A percentile compares a stretch with the other conserved stretches of the same genome.
These are phyloP conservation scores for Panagrolaimus sp. DNA, from an alignment of 1,140 invertebrate species.

Conservation along the genomic window DNA sequence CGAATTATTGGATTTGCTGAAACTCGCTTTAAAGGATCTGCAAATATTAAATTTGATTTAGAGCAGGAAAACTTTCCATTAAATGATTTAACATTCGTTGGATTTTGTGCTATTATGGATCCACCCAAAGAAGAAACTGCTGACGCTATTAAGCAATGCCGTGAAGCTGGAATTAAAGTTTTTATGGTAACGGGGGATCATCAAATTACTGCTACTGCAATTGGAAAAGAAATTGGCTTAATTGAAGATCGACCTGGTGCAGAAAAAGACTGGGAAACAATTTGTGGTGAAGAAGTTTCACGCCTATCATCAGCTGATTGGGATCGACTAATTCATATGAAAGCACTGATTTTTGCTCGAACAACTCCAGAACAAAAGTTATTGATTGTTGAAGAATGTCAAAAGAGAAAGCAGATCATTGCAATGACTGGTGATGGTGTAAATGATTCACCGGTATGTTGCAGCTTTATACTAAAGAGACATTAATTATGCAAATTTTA, in stretches of 20 bases:
- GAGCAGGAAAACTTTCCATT: slow-evolving; percentile 71
- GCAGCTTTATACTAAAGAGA: too few relatives aligned
- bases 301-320: slow-evolving; percentile 1
- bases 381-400: slow-evolving; percentile 44
- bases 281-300: too few relatives aligned
- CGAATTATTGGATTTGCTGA: slow-evolving; percentile 63
- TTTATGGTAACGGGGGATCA: slow-evolving; percentile 71
- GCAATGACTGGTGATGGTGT: slow-evolving; percentile 50
- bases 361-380: slow-evolving; percentile 49
- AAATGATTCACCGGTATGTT: slow-evolving; percentile 75
- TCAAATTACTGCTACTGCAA: slow-evolving; percentile 69
- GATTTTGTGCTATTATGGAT: slow-evolving; percentile 73
- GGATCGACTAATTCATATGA: slow-evolving; percentile 15
- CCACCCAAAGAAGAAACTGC: slow-evolving; percentile 65
- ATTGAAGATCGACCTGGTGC: slow-evolving; percentile 40
- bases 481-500: too few relatives aligned
- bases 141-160: slow-evolving; percentile 69
- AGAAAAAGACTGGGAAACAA: too few relatives aligned
- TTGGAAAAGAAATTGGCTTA: slow-evolving; percentile 50
- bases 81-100: slow-evolving; percentile 69
- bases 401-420: slow-evolving; percentile 38
- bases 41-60: slow-evolving; percentile 63
- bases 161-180: slow-evolving; percentile 69
- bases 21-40: slow-evolving; percentile 59
- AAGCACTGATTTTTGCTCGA: slow-evolving; percentile 64